These are phyloP conservation scores for Coreius guichenoti DNA, from an alignment of 2,797 vertebrate species.

Conservation along the genomic window DNA sequence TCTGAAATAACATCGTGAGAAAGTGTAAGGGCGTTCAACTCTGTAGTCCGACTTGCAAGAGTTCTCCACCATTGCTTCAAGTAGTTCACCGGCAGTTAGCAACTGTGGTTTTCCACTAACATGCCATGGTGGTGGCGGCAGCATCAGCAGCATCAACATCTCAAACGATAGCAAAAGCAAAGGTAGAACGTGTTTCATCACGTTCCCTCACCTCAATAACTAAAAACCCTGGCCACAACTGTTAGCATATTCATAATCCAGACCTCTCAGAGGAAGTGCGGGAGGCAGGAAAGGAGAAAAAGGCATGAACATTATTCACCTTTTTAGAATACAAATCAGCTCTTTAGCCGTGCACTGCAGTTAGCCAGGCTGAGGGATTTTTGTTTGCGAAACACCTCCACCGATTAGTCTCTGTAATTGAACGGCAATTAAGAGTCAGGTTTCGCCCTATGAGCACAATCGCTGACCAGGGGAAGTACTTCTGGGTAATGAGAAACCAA, in stretches of 20 bases:
- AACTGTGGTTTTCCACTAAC: slow-evolving; percentile 4
- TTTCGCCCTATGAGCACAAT: slow-evolving; percentile 75
- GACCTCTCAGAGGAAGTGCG: slow-evolving; percentile 21
- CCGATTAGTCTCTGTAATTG: slow-evolving; percentile 79
- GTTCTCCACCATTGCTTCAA: neutral
- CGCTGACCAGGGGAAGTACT: slow-evolving; percentile 53
- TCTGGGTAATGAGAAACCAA: slow-evolving; percentile 56
- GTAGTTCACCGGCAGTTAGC: slow-evolving; percentile 3
- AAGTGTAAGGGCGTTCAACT: slow-evolving; percentile 16
- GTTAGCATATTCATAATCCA: slow-evolving; percentile 60
- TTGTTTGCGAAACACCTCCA: slow-evolving; percentile 59
- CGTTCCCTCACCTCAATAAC: slow-evolving; percentile 28
- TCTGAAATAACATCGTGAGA: slow-evolving; percentile 60
- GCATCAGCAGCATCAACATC: slow-evolving; percentile 10
- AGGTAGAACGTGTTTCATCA: neutral
- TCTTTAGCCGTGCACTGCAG: slow-evolving; percentile 46
- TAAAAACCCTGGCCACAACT: neutral
- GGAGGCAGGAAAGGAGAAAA: slow-evolving; percentile 8
- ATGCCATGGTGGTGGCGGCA: neutral
- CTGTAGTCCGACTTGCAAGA: slow-evolving; percentile 24
- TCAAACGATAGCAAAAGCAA: slow-evolving; percentile 6
- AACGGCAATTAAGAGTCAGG: slow-evolving; percentile 80
- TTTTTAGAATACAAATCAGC: slow-evolving; percentile 61
- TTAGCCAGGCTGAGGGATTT: slow-evolving; percentile 44
- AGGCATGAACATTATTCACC: slow-evolving; percentile 50